A percentile compares a stretch with the other conserved stretches of the same genome.
phyloP scores from a whole-genome alignment of 2,797 vertebrate species.

The Sarcophilus harrisii region DNA sequence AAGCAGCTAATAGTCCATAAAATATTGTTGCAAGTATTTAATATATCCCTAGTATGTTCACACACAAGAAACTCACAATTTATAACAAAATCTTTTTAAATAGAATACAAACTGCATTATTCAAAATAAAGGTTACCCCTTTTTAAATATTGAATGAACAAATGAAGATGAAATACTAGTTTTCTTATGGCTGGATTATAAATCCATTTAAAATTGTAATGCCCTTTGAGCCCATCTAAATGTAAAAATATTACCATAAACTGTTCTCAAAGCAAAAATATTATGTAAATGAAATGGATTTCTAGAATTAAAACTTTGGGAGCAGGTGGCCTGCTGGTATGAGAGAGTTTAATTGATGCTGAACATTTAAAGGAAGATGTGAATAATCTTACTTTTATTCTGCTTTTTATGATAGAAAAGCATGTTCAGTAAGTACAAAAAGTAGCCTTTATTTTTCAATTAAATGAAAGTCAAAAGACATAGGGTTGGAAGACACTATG shows the following conservation, averaged over 20 bases:
- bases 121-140: slow-evolving; percentile 42
- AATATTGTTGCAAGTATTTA: not conserved
- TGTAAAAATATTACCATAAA: slow-evolving; percentile 52
- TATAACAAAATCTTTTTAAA: slow-evolving; percentile 18
- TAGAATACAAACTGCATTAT: slow-evolving; percentile 10
- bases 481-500: slow-evolving; percentile 30
- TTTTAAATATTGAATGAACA: slow-evolving; percentile 39
- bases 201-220: slow-evolving; percentile 56
- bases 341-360: slow-evolving; percentile 38
- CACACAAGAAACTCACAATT: slow-evolving; percentile 4
- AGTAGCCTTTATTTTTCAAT: slow-evolving; percentile 65
- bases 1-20: not conserved
- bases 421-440: slow-evolving; percentile 24
- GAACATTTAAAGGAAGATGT: slow-evolving; percentile 54
- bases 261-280: slow-evolving; percentile 43
- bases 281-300: slow-evolving; percentile 53
- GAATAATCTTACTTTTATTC: slow-evolving; percentile 46
- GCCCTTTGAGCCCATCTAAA: slow-evolving; percentile 44
- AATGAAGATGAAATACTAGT: not conserved
- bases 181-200: slow-evolving; percentile 36
- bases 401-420: slow-evolving; percentile 10
- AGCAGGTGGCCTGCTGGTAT: slow-evolving; percentile 19
- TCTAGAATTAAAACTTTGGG: slow-evolving; percentile 53
- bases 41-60: not conserved
- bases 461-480: slow-evolving; percentile 49